Base-by-base conservation (phyloP, 2,797 vertebrate genomes). In the Chelonia mydas region DNA sequence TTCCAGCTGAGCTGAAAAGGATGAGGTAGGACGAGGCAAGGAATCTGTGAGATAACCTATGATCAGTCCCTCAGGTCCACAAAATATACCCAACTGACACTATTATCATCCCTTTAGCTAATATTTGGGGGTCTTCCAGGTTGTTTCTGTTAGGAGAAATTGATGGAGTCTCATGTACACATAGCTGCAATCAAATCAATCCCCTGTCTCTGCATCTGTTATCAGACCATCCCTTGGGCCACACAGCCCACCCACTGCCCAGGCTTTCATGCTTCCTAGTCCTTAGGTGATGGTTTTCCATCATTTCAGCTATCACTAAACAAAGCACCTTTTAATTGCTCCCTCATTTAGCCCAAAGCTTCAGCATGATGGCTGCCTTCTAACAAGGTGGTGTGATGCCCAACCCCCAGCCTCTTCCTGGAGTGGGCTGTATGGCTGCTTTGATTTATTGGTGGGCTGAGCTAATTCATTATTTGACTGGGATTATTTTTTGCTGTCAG, bases 11-110 rank as follows among this genome's bases (percentile, higher is more conserved):
- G 59, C 47, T 84, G 72, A 45, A 28, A 27, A 84, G 37, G 3
- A 7, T 12, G 12, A 0, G 0, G 9, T 49, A 50, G 33, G 5
- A 12, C 17, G n/a, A 68, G 65, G 65, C 0, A 79, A 50, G 84
- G 68, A 47, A 47, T 23, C 7, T 25, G 25, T 27, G 72, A 47
- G 72, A 76, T 45, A 27, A 47, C 7, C 25, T 27, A 45, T 76
- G 72, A 13, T 76, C 41, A 13, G 41, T 68, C 41, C 25, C 41
- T 47, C 72, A 47, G 11, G 23, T 47, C 72, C 37, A 76, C 41
- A 76, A 76, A 47, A 76, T 28, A 76, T 47, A 76, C 13, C 25
- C 37, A 47, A 25, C 72, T 76, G 12, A 76, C 41, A 47, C 41
- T 76, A 76, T 41, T 41, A 23, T 47, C 41, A 47, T 11, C 41